Evolutionary conservation across 2,113 vertebrate species (phyloP).

Genomic region (Paracanthobrama guichenoti): DNA sequence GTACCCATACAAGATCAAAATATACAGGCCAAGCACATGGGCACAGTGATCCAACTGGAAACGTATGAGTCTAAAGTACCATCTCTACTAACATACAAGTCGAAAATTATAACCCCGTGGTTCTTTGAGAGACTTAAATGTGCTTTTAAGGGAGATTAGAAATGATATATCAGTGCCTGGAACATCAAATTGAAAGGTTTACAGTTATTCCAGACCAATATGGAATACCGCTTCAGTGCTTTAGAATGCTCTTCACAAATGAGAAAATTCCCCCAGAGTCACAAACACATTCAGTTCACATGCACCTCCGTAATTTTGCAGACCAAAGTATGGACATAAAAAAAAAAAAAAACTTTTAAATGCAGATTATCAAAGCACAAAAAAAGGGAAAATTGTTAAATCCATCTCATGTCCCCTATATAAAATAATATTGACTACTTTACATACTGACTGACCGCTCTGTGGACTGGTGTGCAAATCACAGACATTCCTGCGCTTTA

Average conservation of each 20-base stretch:
- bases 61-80: conserved; percentile 12
- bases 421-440: conserved; percentile 24
- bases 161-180: neutral
- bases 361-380: neutral
- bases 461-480: conserved; percentile 65
- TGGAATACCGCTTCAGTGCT: conserved; percentile 3
- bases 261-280: conserved; percentile 8
- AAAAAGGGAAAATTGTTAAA: conserved; percentile 35
- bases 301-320: neutral
- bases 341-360: conserved; percentile 48
- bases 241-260: neutral
- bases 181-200: neutral
- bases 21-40: conserved; percentile 11
- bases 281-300: conserved; percentile 11
- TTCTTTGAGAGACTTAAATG: neutral
- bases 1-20: conserved; percentile 8
- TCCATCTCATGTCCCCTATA: conserved; percentile 46
- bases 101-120: neutral
- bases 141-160: neutral
- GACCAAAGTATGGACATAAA: neutral
- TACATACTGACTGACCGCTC: conserved; percentile 34
- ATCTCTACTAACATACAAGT: neutral
- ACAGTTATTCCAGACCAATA: neutral
- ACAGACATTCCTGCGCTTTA: conserved; percentile 50
- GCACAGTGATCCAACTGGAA: conserved; percentile 23